These are phyloP conservation scores for Neosilurus hyrtlii DNA, from an alignment of 2,797 vertebrate species.

Conservation along the genomic window DNA sequence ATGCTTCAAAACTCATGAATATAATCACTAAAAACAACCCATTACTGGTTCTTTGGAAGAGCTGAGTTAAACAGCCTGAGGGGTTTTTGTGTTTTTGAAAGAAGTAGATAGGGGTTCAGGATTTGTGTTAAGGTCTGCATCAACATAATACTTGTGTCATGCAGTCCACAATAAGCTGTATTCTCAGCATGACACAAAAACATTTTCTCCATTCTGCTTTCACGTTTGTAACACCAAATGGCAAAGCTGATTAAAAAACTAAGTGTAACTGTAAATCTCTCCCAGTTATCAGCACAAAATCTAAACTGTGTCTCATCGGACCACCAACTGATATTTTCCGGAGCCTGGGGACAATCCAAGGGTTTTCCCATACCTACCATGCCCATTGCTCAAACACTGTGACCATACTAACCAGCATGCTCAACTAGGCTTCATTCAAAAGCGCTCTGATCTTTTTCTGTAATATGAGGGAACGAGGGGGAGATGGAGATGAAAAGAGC, in stretches of 20 bases:
- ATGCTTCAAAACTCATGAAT: background rate
- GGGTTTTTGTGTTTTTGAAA: background rate
- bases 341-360: background rate
- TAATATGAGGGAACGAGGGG: conserved; percentile 55
- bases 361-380: conserved; percentile 4
- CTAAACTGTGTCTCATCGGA: background rate
- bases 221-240: conserved; percentile 7
- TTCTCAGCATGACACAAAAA: background rate
- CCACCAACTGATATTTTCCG: conserved; percentile 11
- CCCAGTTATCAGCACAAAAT: conserved; percentile 18
- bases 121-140: background rate
- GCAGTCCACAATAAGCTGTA: background rate
- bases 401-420: conserved; percentile 38
- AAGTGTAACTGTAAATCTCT: background rate
- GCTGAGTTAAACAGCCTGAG: background rate
- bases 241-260: background rate
- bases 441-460: conserved; percentile 54
- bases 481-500: conserved; percentile 14
- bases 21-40: background rate
- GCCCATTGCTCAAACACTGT: background rate
- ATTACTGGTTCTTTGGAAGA: background rate
- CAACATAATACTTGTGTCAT: background rate
- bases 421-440: conserved; percentile 46
- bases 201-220: background rate
- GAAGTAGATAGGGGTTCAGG: background rate